These are phyloP conservation scores for Cyclina sinensis DNA, from an alignment of 1,140 invertebrate species.

Conservation along the genomic window DNA sequence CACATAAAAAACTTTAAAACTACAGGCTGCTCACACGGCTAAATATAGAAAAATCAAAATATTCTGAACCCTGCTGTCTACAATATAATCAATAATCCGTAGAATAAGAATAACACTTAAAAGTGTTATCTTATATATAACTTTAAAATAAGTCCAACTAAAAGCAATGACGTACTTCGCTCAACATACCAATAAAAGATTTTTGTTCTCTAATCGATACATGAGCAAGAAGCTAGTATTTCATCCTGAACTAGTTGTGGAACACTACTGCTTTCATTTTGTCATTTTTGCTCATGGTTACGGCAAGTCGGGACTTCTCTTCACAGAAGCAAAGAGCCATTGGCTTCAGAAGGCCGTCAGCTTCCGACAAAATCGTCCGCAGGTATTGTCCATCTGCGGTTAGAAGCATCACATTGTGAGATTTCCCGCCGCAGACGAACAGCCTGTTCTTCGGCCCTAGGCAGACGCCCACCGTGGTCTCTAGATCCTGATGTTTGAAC, in stretches of 20 bases:
- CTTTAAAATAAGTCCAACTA: too few species aligned
- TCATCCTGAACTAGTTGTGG: background rate
- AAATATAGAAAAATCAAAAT: too few species aligned
- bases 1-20: too few species aligned
- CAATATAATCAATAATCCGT: too few species aligned
- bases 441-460: background rate
- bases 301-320: background rate
- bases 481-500: background rate
- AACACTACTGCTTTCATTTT: background rate
- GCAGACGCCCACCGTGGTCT: background rate
- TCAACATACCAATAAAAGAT: too few species aligned
- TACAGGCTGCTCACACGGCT: too few species aligned
- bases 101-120: too few species aligned
- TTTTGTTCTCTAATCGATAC: too few species aligned
- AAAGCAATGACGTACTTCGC: too few species aligned
- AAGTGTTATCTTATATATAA: too few species aligned
- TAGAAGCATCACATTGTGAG: background rate
- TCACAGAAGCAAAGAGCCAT: background rate
- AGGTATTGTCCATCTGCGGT: background rate
- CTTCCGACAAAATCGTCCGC: background rate
- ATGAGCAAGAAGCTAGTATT: too few species aligned
- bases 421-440: conserved; percentile 6
- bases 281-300: conserved; percentile 11
- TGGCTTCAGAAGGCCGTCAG: background rate
- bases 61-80: too few species aligned